Conservation (phyloP, 2,888 invertebrate genomes). For the Lasius fuliginosus region DNA sequence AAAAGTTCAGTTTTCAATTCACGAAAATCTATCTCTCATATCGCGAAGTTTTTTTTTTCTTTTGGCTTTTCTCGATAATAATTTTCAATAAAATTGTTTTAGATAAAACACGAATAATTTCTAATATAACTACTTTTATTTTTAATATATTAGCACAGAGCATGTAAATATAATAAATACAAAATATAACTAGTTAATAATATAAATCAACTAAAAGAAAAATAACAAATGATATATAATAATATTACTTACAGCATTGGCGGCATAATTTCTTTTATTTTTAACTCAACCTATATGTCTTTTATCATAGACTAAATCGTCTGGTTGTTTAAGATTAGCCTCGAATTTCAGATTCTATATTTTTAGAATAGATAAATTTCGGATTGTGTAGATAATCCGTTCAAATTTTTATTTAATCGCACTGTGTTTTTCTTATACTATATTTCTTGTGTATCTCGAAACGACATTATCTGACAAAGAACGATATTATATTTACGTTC, state of each 20-base stretch:
- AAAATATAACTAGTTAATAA: not conserved
- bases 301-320: not conserved
- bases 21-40: not conserved
- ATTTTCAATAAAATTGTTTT: conserved; percentile 5
- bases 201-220: not conserved
- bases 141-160: not conserved
- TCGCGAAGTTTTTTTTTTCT: not conserved
- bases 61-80: not conserved
- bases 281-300: not conserved
- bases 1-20: not conserved
- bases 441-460: not conserved
- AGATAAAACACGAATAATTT: conserved; percentile 1
- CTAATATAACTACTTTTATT: not conserved
- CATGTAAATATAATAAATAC: not conserved
- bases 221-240: not conserved
- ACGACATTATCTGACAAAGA: not conserved
- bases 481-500: not conserved
- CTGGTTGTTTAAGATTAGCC: not conserved
- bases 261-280: not conserved
- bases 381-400: not conserved
- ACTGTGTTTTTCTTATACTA: too few relatives aligned
- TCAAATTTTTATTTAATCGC: not conserved
- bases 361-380: not conserved
- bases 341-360: not conserved
- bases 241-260: not conserved